A percentile compares a stretch with the other conserved stretches of the same genome.
Conservation (phyloP, 1,140 invertebrate genomes). For the Paraescarpia echinospica region DNA sequence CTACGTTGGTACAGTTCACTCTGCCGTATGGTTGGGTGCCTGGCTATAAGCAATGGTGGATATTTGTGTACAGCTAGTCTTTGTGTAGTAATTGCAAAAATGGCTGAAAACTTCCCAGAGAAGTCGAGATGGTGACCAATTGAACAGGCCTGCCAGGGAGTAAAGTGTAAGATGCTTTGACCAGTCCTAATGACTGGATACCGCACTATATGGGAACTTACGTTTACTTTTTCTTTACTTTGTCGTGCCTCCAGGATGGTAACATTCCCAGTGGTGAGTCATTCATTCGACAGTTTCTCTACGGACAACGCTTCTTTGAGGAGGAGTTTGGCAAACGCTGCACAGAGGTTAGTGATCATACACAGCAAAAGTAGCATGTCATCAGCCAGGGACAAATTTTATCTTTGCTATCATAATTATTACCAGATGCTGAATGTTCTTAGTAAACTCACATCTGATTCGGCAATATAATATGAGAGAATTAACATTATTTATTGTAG, state of each 20-base stretch:
- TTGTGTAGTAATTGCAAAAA: no score
- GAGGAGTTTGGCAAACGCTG: slow-evolving; percentile 60
- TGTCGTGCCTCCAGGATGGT: slow-evolving; percentile 53
- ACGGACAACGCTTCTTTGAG: slow-evolving; percentile 63
- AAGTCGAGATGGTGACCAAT: no score
- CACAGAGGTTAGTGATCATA: slow-evolving; percentile 42
- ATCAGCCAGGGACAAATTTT: background rate
- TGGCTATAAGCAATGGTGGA: no score
- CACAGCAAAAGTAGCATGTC: background rate
- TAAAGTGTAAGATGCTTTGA: no score
- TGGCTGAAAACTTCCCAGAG: no score
- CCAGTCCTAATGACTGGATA: no score
- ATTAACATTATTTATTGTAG: background rate
- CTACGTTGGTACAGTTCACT: no score
- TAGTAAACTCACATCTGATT: no score
- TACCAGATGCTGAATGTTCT: background rate
- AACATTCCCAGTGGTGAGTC: slow-evolving; percentile 65
- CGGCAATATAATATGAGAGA: background rate
- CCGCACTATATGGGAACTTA: no score
- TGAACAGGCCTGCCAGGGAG: no score
- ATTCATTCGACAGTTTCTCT: slow-evolving; percentile 64
- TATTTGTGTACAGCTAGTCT: no score
- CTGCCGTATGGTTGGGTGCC: no score
- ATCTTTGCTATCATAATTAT: background rate
- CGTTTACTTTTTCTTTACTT: background rate